Evolutionary conservation across 1,140 invertebrate genomes (phyloP), one percentile per base, ranked within the genome.

Genomic region (Bombus impatiens): DNA sequence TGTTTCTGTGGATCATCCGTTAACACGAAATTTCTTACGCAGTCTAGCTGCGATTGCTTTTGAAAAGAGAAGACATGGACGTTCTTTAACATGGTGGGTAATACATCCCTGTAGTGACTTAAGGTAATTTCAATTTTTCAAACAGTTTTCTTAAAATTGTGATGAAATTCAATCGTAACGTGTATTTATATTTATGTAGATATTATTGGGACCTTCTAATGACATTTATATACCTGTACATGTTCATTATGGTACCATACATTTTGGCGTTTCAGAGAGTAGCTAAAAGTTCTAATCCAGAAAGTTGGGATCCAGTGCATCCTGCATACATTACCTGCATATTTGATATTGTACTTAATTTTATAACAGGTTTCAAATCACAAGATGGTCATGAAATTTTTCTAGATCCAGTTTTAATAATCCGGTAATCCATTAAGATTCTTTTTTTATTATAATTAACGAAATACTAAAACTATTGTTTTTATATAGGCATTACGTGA

Each of bases 121-220:
- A 15, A 88, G 93, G 93, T 93, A 57, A 83, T 35, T n/a, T 22
- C 22, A 42, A 53, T 32, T 42, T 57, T 67, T 18, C 3, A 18
- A 32, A 6, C 2, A 44, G 2, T 40, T 5, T 28, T 71, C 5
- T 57, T 47, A 25, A 9, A 78, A 70, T 68, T 57, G 25, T 10
- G 0, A 65, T 81, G 32, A 44, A 68, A 40, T 71, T 12, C 10
- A 71, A 32, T n/a, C 22, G 25, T 71, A 59, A 35, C 40, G 12
- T 59, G n/a, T 32, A 78, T 80, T 71, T 75, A 28, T 72, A 15
- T 89, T 57, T 25, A 25, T 53, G 6, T 18, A 94, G 93, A 74
- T 92, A 93, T 75, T 76, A 71, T 15, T 94, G 94, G 94, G 90
- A 94, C n/a, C 65, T 88, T 8, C 40, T 94, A 44, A 94, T 94